phyloP scores from a whole-genome alignment of 2,113 vertebrate genomes.

The Lanius collurio region DNA sequence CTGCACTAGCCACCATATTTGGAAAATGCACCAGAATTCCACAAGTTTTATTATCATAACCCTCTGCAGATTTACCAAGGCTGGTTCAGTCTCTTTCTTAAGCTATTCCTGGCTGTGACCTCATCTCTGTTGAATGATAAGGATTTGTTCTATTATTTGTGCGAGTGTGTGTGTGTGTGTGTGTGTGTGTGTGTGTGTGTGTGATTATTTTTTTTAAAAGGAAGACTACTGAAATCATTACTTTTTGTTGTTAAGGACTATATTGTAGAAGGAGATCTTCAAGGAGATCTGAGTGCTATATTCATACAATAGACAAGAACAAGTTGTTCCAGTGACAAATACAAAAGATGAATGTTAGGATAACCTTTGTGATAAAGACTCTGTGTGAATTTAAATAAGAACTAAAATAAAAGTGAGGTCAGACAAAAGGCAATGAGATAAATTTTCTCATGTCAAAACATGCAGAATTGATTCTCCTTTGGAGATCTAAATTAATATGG shows the following conservation, averaged over 20 bases:
- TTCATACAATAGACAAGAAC: conserved; percentile 40
- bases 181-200: background rate
- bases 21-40: background rate
- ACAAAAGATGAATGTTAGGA: conserved; percentile 41
- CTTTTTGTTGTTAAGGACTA: background rate
- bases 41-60: background rate
- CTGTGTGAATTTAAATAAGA: conserved; percentile 49
- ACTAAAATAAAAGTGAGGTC: background rate
- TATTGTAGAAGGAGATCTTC: conserved; percentile 27
- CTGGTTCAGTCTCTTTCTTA: background rate
- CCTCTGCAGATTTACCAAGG: background rate
- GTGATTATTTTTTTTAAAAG: background rate
- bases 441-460: conserved; percentile 36
- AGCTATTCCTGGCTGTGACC: background rate
- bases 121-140: background rate
- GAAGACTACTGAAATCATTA: background rate
- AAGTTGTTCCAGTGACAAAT: conserved; percentile 59
- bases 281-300: conserved; percentile 37
- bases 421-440: conserved; percentile 12
- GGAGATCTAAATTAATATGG: background rate
- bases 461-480: background rate
- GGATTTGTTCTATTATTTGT: background rate
- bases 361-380: conserved; percentile 52
- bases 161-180: no score
- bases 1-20: background rate